A percentile compares a stretch with the other conserved stretches of the same genome.
Conservation (phyloP, 1,140 invertebrate genomes). For the Epicauta chinensis region DNA sequence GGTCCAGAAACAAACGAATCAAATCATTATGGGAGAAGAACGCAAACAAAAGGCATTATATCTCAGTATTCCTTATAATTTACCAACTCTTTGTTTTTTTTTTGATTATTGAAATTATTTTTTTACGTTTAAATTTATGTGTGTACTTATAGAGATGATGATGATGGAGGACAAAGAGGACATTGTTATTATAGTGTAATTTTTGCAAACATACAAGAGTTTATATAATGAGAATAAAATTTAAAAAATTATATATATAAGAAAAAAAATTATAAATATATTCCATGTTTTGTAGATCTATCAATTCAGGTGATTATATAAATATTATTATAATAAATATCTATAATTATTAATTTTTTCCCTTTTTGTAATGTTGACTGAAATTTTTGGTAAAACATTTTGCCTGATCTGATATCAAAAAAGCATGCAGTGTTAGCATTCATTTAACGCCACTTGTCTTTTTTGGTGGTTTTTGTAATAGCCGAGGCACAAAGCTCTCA, state of each 20-base stretch:
- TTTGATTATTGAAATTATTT: conserved; percentile 25
- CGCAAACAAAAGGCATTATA: conserved; percentile 1
- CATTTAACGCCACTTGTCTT: too few species aligned
- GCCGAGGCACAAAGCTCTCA: too few species aligned
- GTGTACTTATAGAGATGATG: conserved; percentile 37
- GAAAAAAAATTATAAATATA: conserved; percentile 25
- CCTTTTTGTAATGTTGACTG: neutral
- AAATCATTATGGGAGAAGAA: too few species aligned
- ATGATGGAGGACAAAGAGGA: conserved; percentile 1
- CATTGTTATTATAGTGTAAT: conserved; percentile 40
- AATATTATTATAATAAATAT: conserved; percentile 15
- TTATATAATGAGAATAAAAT: conserved; percentile 39
- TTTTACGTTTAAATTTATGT: conserved; percentile 30
- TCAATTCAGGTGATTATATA: conserved; percentile 31
- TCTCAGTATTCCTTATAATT: conserved; percentile 16
- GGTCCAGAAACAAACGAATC: neutral
- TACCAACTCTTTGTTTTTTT: conserved; percentile 16
- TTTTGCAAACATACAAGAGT: conserved; percentile 40
- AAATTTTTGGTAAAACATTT: too few species aligned
- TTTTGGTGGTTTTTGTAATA: too few species aligned
- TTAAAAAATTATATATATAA: too few species aligned
- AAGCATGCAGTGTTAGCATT: too few species aligned
- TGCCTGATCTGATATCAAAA: too few species aligned
- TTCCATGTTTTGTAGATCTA: conserved; percentile 43
- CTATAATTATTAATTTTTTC: neutral